phyloP scores from a whole-genome alignment of 2,113 vertebrate genomes.

The Turnix velox region DNA sequence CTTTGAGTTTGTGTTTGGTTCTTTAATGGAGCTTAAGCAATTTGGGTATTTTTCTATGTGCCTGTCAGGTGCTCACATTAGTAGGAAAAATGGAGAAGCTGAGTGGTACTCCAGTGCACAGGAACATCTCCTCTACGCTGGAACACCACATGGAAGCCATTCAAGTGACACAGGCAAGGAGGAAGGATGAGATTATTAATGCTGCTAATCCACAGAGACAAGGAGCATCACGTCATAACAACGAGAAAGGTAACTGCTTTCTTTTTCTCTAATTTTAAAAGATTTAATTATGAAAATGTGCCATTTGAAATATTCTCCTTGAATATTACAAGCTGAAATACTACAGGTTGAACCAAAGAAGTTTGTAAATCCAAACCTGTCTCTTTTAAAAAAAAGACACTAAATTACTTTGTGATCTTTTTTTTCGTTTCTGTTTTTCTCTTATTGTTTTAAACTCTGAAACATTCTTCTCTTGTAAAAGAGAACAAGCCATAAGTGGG shows the following conservation, averaged over 20 bases:
- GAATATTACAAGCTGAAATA: no score
- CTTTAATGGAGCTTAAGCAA: rapidly evolving
- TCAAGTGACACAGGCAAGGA: conserved; percentile 5
- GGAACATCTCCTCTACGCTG: conserved; percentile 32
- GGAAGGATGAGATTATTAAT: conserved; percentile 58
- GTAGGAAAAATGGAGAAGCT: conserved; percentile 65
- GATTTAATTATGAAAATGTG: rapidly evolving
- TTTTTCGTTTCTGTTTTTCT: neutral
- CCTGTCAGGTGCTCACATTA: conserved; percentile 43
- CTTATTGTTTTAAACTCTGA: rapidly evolving
- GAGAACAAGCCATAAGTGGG: no score
- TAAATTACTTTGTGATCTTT: rapidly evolving
- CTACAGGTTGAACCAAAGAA: rapidly evolving
- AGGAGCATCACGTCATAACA: neutral
- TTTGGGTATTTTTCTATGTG: neutral
- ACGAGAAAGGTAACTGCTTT: conserved; percentile 40
- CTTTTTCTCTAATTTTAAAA: rapidly evolving
- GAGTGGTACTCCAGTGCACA: neutral
- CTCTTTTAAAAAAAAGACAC: neutral
- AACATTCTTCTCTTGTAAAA: neutral
- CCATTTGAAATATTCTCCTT: rapidly evolving
- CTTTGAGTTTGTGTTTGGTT: rapidly evolving
- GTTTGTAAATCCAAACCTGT: neutral
- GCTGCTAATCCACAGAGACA: conserved; percentile 25
- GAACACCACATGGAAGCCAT: conserved; percentile 58